A percentile compares a stretch with the other conserved stretches of the same genome.
phyloP scores from a whole-genome alignment of 2,888 invertebrate genomes.

The Orchestes rusci region DNA sequence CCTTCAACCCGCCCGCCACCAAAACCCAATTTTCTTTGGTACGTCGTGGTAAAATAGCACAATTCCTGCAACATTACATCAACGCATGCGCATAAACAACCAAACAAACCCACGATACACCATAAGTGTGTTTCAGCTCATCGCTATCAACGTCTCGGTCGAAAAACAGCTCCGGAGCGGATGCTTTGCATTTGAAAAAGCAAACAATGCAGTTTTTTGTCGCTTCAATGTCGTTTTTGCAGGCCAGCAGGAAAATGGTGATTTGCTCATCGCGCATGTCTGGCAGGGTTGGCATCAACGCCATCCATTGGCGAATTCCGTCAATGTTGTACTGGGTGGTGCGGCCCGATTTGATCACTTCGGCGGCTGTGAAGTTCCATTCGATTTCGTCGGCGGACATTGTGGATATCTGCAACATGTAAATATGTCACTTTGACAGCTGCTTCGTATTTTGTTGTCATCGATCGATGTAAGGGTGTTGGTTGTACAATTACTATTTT shows the following conservation, averaged over 20 bases:
- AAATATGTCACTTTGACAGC: too few species aligned
- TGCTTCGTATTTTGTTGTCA: too few species aligned
- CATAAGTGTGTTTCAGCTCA: conserved; percentile 43
- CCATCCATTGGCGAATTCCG: conserved; percentile 34
- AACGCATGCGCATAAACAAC: neutral
- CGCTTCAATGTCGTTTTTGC: conserved; percentile 52
- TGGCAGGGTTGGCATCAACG: conserved; percentile 31
- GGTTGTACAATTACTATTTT: too few species aligned
- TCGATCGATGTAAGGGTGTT: too few species aligned
- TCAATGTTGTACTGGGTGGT: conserved; percentile 31
- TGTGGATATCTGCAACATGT: neutral
- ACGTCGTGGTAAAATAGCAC: conserved; percentile 29
- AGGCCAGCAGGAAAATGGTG: conserved; percentile 58
- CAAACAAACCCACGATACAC: conserved; percentile 49
- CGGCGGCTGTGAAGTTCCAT: conserved; percentile 27
- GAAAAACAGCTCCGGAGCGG: conserved; percentile 57
- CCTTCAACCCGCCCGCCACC: conserved; percentile 27
- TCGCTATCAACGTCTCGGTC: conserved; percentile 46
- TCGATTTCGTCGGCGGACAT: conserved; percentile 6
- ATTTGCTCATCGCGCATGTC: conserved; percentile 53
- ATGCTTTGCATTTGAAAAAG: conserved; percentile 53
- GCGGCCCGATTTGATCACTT: conserved; percentile 26
- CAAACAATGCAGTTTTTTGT: conserved; percentile 56
- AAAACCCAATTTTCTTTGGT: conserved; percentile 32
- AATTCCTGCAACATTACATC: conserved; percentile 25